phyloP scores from a whole-genome alignment of 2,113 vertebrate genomes.

The Oreocharis arfaki region DNA sequence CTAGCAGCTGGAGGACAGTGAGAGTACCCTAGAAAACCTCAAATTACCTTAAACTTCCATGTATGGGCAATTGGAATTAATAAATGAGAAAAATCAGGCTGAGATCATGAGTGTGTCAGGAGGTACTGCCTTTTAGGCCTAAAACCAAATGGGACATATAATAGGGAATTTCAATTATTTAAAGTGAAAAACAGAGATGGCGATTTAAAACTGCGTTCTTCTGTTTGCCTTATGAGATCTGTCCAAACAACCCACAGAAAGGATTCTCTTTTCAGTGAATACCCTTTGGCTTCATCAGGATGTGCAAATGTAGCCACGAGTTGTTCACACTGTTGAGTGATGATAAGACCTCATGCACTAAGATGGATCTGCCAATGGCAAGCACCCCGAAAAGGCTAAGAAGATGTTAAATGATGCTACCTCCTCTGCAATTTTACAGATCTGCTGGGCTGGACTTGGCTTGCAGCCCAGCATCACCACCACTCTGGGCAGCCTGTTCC shows the following conservation, averaged over 20 bases:
- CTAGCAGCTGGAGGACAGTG: not conserved
- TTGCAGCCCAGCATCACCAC: not conserved
- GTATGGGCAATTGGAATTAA: not conserved
- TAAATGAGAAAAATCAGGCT: not conserved
- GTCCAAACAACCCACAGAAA: not conserved
- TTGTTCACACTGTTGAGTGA: not conserved
- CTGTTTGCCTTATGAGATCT: not conserved
- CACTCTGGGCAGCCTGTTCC: not conserved
- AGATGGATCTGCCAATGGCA: not conserved
- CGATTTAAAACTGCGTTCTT: not conserved
- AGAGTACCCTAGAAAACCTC: not conserved
- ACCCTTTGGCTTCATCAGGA: not conserved
- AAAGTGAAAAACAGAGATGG: not conserved
- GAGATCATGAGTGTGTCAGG: not conserved
- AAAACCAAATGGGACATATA: not conserved
- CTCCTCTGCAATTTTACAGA: not conserved
- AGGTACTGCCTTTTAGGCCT: not conserved
- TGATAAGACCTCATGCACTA: not conserved
- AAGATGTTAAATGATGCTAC: not conserved
- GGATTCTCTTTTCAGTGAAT: not conserved
- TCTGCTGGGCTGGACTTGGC: not conserved
- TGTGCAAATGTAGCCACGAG: not conserved
- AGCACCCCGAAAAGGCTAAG: not conserved
- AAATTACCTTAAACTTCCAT: not conserved
- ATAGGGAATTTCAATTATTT: not conserved